Evolutionary conservation across 1,140 invertebrate species (phyloP).

Genomic region (Heterodera schachtii): DNA sequence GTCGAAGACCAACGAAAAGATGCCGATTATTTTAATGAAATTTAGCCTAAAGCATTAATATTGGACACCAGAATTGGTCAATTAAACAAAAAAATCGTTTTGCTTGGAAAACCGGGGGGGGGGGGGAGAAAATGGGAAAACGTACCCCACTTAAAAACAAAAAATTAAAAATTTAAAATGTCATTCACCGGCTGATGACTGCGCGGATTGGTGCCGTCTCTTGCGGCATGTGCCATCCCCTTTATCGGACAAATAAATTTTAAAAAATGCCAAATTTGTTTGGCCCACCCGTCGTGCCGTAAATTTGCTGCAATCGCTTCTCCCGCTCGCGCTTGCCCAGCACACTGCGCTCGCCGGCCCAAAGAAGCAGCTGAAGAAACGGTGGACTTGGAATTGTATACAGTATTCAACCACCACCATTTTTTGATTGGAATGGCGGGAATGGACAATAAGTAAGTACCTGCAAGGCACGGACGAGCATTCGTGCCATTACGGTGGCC

Average conservation of each 20-base stretch:
- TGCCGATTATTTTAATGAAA: no score
- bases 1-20: no score
- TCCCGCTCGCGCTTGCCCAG: conserved; percentile 16
- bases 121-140: no score
- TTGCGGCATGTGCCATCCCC: background rate
- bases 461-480: conserved; percentile 45
- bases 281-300: background rate
- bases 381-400: background rate
- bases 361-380: conserved; percentile 19
- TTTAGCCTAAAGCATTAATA: no score
- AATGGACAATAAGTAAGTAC: background rate
- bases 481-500: conserved; percentile 44
- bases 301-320: conserved; percentile 21
- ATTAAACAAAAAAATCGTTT: no score
- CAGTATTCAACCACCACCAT: no score
- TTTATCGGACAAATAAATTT: background rate
- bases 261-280: background rate
- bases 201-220: conserved; percentile 9
- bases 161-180: background rate
- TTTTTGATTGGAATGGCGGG: background rate
- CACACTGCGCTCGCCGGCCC: conserved; percentile 42
- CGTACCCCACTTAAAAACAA: background rate
- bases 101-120: no score
- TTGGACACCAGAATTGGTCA: no score
- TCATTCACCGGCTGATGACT: background rate